phyloP scores from a whole-genome alignment of 2,797 vertebrate genomes.

The Iguana delicatissima region DNA sequence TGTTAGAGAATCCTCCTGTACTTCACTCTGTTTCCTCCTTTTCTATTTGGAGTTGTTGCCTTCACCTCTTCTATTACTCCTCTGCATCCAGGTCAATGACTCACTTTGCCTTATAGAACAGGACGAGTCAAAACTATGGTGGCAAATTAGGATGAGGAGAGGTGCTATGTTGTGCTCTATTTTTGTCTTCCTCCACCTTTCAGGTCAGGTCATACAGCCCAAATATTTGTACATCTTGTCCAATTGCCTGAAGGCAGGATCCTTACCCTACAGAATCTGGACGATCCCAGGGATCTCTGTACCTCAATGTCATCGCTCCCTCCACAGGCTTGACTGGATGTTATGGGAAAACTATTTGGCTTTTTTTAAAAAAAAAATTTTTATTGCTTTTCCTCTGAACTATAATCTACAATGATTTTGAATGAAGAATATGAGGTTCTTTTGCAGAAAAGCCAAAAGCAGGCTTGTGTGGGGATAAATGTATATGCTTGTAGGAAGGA shows the following conservation, averaged over 20 bases:
- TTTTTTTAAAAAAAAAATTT: too few species aligned
- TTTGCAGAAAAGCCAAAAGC: not conserved
- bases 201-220: not conserved
- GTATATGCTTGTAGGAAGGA: not conserved
- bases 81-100: not conserved
- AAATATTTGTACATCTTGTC: not conserved
- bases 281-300: not conserved
- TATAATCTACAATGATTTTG: not conserved
- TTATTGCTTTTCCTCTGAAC: not conserved
- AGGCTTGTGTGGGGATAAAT: not conserved
- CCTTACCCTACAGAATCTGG: too few species aligned
- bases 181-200: not conserved
- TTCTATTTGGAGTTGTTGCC: not conserved
- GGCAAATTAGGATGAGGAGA: not conserved
- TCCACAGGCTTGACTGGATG: not conserved
- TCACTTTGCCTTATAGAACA: not conserved
- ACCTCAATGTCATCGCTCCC: too few species aligned
- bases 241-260: not conserved
- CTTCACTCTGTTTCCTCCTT: not conserved
- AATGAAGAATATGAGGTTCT: not conserved
- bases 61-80: not conserved
- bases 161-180: not conserved
- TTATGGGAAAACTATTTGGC: not conserved
- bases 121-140: not conserved
- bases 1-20: not conserved